phyloP scores from a whole-genome alignment of 2,888 invertebrate species.

The Lagria hirta region DNA sequence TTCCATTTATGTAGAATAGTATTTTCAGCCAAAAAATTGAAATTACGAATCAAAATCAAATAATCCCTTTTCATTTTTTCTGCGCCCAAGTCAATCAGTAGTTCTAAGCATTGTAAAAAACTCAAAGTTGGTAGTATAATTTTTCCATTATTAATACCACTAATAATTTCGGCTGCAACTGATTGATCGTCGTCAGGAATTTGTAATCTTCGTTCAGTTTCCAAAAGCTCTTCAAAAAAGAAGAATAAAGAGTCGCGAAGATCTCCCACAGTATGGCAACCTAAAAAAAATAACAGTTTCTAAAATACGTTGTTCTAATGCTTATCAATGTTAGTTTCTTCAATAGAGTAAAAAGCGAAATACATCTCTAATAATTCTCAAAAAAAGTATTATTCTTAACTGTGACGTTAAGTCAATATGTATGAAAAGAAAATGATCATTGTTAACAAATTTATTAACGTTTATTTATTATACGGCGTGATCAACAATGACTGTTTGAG shows the following conservation, averaged over 20 bases:
- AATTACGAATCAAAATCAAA: constrained; percentile 31
- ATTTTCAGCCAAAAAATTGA: constrained; percentile 15
- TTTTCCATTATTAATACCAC: constrained; percentile 33
- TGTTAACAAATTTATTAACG: too few relatives aligned
- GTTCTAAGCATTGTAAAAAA: constrained; percentile 32
- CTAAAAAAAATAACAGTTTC: too few relatives aligned
- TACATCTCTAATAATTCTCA: too few relatives aligned
- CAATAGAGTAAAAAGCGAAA: too few relatives aligned
- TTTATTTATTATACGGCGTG: too few relatives aligned
- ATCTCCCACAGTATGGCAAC: constrained; percentile 30
- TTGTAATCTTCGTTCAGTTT: constrained; percentile 21
- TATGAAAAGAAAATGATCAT: too few relatives aligned
- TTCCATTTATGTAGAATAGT: constrained; percentile 31
- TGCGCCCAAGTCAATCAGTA: constrained; percentile 37
- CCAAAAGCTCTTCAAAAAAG: constrained; percentile 35
- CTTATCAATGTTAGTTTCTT: too few relatives aligned
- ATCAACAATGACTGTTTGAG: too few relatives aligned
- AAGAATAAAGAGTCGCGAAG: constrained; percentile 33
- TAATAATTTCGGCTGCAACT: constrained; percentile 32
- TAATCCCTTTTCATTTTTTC: constrained; percentile 39
- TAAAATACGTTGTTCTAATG: constrained; percentile 5
- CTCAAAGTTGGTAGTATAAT: constrained; percentile 32
- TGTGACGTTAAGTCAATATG: too few relatives aligned
- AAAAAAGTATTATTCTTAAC: too few relatives aligned
- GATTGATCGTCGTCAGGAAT: constrained; percentile 19